Conservation (phyloP, 2,888 invertebrate genomes). For the Folsomia candida region DNA sequence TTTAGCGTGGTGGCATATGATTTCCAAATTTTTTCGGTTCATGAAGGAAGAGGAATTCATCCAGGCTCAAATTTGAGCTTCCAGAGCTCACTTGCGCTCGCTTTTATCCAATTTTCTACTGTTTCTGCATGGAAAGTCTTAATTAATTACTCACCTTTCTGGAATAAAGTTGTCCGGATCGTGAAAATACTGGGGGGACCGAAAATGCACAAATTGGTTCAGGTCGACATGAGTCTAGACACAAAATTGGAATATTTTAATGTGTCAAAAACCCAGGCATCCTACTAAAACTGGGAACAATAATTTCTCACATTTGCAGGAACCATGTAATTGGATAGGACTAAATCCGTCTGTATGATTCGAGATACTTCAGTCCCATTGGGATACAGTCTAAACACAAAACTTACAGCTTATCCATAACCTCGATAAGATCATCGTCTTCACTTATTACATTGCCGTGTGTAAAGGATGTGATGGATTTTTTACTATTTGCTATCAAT, state of each 20-base stretch:
- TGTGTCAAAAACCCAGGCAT: neutral
- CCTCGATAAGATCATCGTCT: no score
- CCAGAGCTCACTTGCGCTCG: no score
- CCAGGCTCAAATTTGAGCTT: no score
- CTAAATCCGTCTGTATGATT: conserved; percentile 58
- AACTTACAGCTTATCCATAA: neutral
- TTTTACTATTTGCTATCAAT: no score
- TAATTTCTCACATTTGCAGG: conserved; percentile 51
- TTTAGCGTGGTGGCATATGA: no score
- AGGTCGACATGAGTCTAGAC: conserved; percentile 55
- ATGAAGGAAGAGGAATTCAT: no score
- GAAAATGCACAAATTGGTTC: conserved; percentile 54
- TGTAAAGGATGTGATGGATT: no score
- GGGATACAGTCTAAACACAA: conserved; percentile 54
- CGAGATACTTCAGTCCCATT: conserved; percentile 54
- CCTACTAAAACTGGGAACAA: neutral
- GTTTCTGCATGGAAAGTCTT: neutral
- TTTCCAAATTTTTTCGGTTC: no score
- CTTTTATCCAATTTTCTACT: neutral
- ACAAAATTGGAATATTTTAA: neutral
- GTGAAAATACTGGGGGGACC: conserved; percentile 53
- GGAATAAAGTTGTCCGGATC: conserved; percentile 55
- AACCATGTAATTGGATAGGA: conserved; percentile 62
- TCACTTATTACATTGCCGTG: no score
- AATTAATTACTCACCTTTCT: conserved; percentile 50